Conservation (phyloP, 1,140 invertebrate genomes). For the Dinoponera quadriceps region DNA sequence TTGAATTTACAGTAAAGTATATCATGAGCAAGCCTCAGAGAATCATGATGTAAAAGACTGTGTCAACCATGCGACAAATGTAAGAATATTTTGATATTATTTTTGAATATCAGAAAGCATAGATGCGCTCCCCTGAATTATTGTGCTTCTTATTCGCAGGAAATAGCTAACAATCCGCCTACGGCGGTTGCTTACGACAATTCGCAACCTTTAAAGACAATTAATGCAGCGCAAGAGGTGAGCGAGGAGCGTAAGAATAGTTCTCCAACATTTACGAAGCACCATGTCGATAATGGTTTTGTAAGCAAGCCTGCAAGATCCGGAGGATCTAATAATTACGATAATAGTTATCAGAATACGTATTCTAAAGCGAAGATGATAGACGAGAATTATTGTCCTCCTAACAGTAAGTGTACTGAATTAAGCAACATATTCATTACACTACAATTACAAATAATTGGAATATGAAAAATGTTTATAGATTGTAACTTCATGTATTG, state of each 20-base stretch:
- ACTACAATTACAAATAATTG: no score
- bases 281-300: neutral
- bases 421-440: no score
- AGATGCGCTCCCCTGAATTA: neutral
- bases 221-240: constrained; percentile 11
- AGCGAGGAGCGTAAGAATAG: constrained; percentile 35
- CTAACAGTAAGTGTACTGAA: constrained; percentile 44
- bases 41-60: constrained; percentile 40
- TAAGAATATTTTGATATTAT: constrained; percentile 35
- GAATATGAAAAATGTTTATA: no score
- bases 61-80: constrained; percentile 24
- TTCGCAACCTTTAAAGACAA: constrained; percentile 8
- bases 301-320: constrained; percentile 36
- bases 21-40: constrained; percentile 33
- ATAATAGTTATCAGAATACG: constrained; percentile 20
- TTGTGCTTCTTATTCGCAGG: constrained; percentile 11
- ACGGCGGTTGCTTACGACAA: constrained; percentile 28
- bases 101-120: neutral
- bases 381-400: constrained; percentile 32
- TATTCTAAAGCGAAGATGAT: constrained; percentile 18
- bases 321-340: neutral
- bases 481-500: neutral
- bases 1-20: constrained; percentile 32
- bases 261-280: neutral
- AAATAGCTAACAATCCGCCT: constrained; percentile 13